Base-by-base conservation (phyloP, 2,888 invertebrate genomes). In the Metopia argyrocephala region DNA sequence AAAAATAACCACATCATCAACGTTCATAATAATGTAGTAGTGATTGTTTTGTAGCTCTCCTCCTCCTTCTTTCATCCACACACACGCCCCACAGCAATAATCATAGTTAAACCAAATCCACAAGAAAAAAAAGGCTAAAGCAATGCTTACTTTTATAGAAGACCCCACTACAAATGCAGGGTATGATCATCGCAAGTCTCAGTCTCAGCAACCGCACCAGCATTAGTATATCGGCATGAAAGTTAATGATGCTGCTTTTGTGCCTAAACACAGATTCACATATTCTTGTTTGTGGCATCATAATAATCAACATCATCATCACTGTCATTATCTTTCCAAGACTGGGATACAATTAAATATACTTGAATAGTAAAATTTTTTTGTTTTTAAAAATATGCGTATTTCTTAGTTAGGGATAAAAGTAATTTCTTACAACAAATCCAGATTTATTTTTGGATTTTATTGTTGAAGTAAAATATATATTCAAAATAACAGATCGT, bases 251-350 rank as follows among this genome's bases (percentile, higher is more conserved):
- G 46, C 31, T 28, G 70, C 38, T 64, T 20, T 56, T 69, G 38
- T 59, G n/a, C 15, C 15, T 38, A 21, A 31, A 20, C 27, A 48
- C 48, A 48, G 7, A 59, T 38, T n/a, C 15, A 57, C 57, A 48
- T 57, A n/a, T 6, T n/a, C 27, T 57, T 52, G 31, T 54, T 18
- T 66, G 38, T 64, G 64, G 69, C 68, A 70, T 76, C 65, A 48
- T 56, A 54, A 71, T 76, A 56, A 73, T 68, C 73, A 69, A 27
- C 59, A 64, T 28, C 79, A 83, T 64, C 80, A 83, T 81, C 83
- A 81, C 78, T 78, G 84, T 83, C 78, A 84, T 84, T 83, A 84
- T 81, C 81, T 75, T 74, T 54, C 69, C 31, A 66, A 73, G 28
- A 15, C 59, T 48, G 31, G 48, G 18, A 57, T 48, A 56, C n/a